Percentiles rank a stretch among this genome's conserved stretches.
Conservation (phyloP, 1,140 invertebrate genomes). For the Spodoptera litura region DNA sequence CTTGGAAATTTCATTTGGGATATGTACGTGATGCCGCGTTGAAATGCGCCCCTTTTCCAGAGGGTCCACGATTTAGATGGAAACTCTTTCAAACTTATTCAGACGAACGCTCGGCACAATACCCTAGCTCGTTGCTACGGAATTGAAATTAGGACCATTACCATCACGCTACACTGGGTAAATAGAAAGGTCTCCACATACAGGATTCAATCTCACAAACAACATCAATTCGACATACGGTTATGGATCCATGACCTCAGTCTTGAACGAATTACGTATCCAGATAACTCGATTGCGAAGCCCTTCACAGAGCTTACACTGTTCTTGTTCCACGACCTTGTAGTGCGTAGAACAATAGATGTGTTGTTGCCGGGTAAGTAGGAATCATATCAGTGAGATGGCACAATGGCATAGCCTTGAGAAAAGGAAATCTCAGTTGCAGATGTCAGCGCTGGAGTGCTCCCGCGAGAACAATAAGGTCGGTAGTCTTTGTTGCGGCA, state of each 20-base stretch:
- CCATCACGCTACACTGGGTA: slow-evolving; percentile 60
- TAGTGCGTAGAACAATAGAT: slow-evolving; percentile 66
- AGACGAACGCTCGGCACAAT: slow-evolving; percentile 65
- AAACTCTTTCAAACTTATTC: slow-evolving; percentile 66
- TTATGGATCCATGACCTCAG: slow-evolving; percentile 41
- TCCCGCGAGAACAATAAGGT: slow-evolving; percentile 72
- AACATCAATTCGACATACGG: slow-evolving; percentile 52
- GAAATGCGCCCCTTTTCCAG: slow-evolving; percentile 70
- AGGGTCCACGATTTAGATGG: slow-evolving; percentile 63
- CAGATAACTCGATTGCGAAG: slow-evolving; percentile 49
- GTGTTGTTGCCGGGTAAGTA: slow-evolving; percentile 57
- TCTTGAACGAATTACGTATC: slow-evolving; percentile 61
- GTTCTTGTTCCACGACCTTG: slow-evolving; percentile 55
- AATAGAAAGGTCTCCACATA: slow-evolving; percentile 68
- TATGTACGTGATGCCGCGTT: slow-evolving; percentile 72
- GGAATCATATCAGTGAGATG: slow-evolving; percentile 48
- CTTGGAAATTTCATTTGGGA: slow-evolving; percentile 79
- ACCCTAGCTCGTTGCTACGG: slow-evolving; percentile 66
- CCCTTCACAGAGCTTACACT: slow-evolving; percentile 40
- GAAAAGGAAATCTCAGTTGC: slow-evolving; percentile 58
- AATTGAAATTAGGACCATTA: slow-evolving; percentile 75
- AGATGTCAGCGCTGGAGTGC: slow-evolving; percentile 53
- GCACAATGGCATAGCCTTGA: slow-evolving; percentile 65
- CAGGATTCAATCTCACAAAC: slow-evolving; percentile 65
- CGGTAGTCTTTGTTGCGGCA: slow-evolving; percentile 66